A percentile compares a stretch with the other conserved stretches of the same genome.
Evolutionary conservation across 2,888 invertebrate genomes (phyloP).

Genomic region (Platycheirus rosarum): DNA sequence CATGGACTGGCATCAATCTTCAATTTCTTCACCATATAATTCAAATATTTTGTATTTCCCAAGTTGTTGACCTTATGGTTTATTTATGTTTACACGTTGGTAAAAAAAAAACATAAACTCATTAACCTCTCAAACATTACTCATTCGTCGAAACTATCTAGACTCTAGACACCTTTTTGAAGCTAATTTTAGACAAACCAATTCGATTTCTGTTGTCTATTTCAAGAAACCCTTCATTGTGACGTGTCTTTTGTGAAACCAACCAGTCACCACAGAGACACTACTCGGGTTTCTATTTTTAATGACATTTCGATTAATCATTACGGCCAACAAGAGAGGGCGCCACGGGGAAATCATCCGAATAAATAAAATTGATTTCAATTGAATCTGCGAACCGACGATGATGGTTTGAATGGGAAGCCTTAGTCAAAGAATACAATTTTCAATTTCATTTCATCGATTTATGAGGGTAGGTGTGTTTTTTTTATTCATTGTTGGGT

Average conservation of each 20-base stretch:
- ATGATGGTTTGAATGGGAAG: constrained; percentile 1
- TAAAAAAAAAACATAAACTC: not conserved
- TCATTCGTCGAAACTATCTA: constrained; percentile 12
- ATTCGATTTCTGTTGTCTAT: constrained; percentile 3
- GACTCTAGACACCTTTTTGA: not conserved
- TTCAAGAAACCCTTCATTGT: constrained; percentile 40
- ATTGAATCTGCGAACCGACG: too few relatives aligned
- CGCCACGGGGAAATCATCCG: not conserved
- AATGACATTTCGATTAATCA: constrained; percentile 42
- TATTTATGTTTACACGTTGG: constrained; percentile 3
- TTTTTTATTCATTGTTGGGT: too few relatives aligned
- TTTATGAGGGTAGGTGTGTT: constrained; percentile 11
- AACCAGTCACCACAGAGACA: not conserved
- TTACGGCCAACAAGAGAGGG: not conserved
- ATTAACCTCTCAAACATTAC: constrained; percentile 9
- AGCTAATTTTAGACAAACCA: not conserved
- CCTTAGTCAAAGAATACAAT: not conserved
- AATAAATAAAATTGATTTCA: constrained; percentile 3
- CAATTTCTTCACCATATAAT: not conserved
- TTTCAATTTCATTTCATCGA: constrained; percentile 24
- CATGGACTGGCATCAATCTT: too few relatives aligned
- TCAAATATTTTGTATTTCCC: constrained; percentile 3
- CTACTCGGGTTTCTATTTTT: constrained; percentile 14
- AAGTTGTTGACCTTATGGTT: constrained; percentile 42
- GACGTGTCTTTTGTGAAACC: not conserved